These are phyloP conservation scores for Caloenas nicobarica DNA, from an alignment of 2,113 vertebrate genomes.

Conservation along the genomic window DNA sequence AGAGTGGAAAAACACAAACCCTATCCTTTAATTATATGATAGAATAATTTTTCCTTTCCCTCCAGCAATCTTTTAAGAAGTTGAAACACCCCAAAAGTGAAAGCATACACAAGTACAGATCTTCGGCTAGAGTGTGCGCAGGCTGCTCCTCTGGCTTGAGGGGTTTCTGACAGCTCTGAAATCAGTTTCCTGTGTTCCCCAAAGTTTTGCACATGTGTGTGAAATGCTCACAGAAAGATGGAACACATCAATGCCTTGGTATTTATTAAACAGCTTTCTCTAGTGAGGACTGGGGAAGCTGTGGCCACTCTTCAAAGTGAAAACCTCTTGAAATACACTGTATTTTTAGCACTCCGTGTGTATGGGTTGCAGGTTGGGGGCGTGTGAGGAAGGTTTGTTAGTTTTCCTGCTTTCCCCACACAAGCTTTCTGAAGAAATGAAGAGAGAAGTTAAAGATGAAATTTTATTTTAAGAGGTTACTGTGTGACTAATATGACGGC, in stretches of 20 bases:
- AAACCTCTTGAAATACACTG: not conserved
- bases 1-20: not conserved
- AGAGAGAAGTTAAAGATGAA: not conserved
- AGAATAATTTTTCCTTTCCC: not conserved
- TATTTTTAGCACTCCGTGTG: fast-evolving
- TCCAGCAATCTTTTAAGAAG: not conserved
- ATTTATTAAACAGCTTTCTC: not conserved
- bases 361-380: not conserved
- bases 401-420: not conserved
- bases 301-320: not conserved
- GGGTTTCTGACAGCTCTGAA: not conserved
- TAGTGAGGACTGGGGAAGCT: not conserved
- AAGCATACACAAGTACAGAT: not conserved
- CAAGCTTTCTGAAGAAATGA: not conserved
- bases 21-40: not conserved
- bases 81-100: not conserved
- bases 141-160: not conserved
- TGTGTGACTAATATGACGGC: not conserved
- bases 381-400: not conserved
- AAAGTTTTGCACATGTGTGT: not conserved
- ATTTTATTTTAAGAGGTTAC: not conserved
- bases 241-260: not conserved
- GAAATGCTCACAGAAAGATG: not conserved
- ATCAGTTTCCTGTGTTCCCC: not conserved
- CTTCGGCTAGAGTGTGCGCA: not conserved